Evolutionary conservation across 2,113 vertebrate species (phyloP).

Genomic region (Myocastor coypus): DNA sequence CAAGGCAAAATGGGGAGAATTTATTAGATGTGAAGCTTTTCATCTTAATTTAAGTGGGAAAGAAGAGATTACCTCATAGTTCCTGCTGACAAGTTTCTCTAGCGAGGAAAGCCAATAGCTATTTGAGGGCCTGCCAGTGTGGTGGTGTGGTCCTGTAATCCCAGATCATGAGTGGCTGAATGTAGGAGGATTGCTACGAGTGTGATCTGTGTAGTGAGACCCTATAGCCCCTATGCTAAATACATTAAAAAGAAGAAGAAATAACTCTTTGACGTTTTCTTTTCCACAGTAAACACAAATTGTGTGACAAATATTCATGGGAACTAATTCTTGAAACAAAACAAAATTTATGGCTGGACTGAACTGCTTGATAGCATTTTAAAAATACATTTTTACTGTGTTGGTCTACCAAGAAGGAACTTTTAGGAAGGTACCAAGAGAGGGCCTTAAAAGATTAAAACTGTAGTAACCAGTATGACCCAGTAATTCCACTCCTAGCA

Average conservation of each 20-base stretch:
- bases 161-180: no score
- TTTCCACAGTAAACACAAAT: slow-evolving; percentile 46
- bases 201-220: no score
- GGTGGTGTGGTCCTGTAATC: no score
- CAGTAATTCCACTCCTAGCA: neutral
- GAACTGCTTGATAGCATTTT: neutral
- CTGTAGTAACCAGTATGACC: neutral
- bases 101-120: slow-evolving; percentile 26
- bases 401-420: slow-evolving; percentile 15
- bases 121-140: neutral
- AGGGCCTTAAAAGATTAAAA: slow-evolving; percentile 10
- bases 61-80: slow-evolving; percentile 31
- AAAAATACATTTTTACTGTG: neutral
- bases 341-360: neutral
- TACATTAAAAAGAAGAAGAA: no score
- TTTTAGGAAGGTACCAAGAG: slow-evolving; percentile 32
- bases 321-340: slow-evolving; percentile 59
- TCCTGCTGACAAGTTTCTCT: slow-evolving; percentile 5
- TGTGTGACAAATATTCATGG: slow-evolving; percentile 40
- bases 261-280: slow-evolving; percentile 53
- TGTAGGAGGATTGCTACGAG: no score
- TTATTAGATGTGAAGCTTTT: slow-evolving; percentile 28
- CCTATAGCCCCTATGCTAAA: no score
- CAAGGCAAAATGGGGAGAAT: neutral
- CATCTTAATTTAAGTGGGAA: neutral